A percentile compares a stretch with the other conserved stretches of the same genome.
Conservation (phyloP, 2,797 vertebrate species). For the Dryobates pubescens region DNA sequence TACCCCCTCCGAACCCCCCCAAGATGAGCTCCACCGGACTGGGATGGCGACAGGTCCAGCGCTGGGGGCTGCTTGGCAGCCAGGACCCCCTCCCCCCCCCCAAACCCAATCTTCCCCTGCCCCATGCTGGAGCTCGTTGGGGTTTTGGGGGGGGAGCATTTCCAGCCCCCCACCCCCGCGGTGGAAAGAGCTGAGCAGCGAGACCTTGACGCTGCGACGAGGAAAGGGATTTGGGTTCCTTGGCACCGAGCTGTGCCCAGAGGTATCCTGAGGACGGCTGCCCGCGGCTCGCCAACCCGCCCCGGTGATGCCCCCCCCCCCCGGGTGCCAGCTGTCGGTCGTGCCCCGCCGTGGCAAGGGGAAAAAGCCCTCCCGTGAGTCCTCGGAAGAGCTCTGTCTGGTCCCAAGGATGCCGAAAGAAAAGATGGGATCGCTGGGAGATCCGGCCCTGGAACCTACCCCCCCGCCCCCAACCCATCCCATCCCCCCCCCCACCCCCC, state of each 20-base stretch:
- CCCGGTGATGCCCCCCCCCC: background rate
- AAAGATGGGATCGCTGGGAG: background rate
- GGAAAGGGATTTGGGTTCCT: background rate
- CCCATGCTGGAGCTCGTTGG: background rate
- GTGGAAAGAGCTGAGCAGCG: background rate
- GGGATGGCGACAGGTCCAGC: background rate
- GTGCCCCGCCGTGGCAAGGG: background rate
- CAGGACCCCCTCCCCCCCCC: too few species aligned
- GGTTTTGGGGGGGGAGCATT: background rate
- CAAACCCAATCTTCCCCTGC: too few species aligned
- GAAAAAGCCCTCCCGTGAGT: background rate
- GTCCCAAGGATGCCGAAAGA: background rate
- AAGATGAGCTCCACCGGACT: accelerated
- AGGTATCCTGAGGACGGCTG: conserved; percentile 15
- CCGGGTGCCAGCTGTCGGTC: conserved; percentile 1
- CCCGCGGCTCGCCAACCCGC: too few species aligned
- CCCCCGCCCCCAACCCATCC: background rate
- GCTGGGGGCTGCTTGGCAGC: accelerated
- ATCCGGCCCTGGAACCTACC: background rate
- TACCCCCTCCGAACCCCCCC: background rate
- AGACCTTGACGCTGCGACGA: background rate
- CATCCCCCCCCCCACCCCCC: background rate
- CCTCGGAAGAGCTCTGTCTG: too few species aligned
- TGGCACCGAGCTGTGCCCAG: background rate
- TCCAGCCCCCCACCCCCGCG: too few species aligned